Evolutionary conservation across 2,797 vertebrate genomes (phyloP), one percentile per base, ranked within the genome.

Genomic region (Mareca strepera): DNA sequence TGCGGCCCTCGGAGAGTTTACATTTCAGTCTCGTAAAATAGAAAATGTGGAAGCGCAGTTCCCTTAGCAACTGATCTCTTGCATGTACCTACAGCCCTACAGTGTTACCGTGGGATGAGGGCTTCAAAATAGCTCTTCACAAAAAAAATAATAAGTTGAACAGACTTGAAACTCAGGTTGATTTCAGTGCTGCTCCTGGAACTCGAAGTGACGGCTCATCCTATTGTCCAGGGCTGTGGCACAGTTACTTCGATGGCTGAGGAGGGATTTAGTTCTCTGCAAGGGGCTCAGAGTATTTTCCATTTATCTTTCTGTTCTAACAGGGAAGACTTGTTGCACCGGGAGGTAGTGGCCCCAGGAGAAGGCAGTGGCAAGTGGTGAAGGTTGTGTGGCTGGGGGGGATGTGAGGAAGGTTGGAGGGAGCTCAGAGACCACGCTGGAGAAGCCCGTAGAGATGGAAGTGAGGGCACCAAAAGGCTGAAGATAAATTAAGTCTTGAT

Each of bases 361-460:
- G 33, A 37, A 2, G 9, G n/a, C 21, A 28, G 59, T 52, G 83
- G 62, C 28, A 81, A 55, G 58, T 15, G n/a, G 52, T 59, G 56
- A 16, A 63, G 52, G 17, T 62, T 78, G 20, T 1, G 1, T 81
- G 88, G 59, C 46, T 84, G 50, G 67, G 53, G 18, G 37, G 28
- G 12, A 15, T 55, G 20, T 85, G 41, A 77, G 11, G 29, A 85
- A 60, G 64, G 31, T 43, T 73, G 37, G 33, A 58, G 16, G 39
- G 59, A 86, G 23, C 53, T 91, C 0, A 50, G 48, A 67, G n/a
- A 18, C 23, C 5, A 0, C 0, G 4, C 4, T 79, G 56, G 76
- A 82, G 68, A 90, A 80, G 39, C 28, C 23, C 31, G 20, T 80
- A 43, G 53, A 83, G 17, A 13, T 92, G 44, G 55, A 92, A 69